Evolutionary conservation across 2,113 vertebrate species (phyloP).

Genomic region (Nothobranchius kuhntae): DNA sequence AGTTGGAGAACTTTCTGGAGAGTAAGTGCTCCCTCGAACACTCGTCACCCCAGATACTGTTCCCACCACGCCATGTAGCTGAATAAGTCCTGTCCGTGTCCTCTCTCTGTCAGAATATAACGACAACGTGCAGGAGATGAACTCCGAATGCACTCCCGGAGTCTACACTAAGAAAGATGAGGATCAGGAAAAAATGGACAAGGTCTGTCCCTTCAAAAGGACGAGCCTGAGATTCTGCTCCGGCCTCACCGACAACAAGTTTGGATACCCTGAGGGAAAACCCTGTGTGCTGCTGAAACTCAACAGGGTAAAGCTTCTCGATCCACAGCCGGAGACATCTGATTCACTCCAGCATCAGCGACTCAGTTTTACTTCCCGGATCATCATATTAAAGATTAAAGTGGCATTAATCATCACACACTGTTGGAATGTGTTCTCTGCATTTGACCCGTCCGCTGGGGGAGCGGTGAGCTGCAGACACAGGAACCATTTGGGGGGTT

Average conservation of each 20-base stretch:
- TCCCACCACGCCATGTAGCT: background rate
- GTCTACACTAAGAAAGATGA: slow-evolving; percentile 76
- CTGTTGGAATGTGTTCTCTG: too few species aligned
- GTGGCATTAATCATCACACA: too few species aligned
- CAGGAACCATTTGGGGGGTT: too few species aligned
- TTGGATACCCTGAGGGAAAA: slow-evolving; percentile 86
- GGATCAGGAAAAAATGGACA: slow-evolving; percentile 57
- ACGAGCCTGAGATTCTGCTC: slow-evolving; percentile 82
- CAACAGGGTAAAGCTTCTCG: slow-evolving; percentile 86
- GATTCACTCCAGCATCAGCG: too few species aligned
- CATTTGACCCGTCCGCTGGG: too few species aligned
- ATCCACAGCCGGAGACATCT: too few species aligned
- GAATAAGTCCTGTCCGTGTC: background rate
- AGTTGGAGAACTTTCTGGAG: slow-evolving; percentile 83
- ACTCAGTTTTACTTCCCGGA: too few species aligned
- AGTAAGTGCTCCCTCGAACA: slow-evolving; percentile 74
- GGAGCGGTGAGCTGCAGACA: too few species aligned
- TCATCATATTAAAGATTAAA: too few species aligned
- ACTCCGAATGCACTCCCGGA: slow-evolving; percentile 77
- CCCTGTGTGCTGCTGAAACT: slow-evolving; percentile 95
- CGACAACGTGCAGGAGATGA: slow-evolving; percentile 83
- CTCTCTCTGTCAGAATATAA: slow-evolving; percentile 80
- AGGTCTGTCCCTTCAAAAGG: slow-evolving; percentile 86
- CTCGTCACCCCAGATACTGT: too few species aligned
- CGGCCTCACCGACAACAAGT: slow-evolving; percentile 81